A percentile compares a stretch with the other conserved stretches of the same genome.
These are phyloP conservation scores for Pundamilia nyererei DNA, from an alignment of 2,113 vertebrate species.

Conservation along the genomic window DNA sequence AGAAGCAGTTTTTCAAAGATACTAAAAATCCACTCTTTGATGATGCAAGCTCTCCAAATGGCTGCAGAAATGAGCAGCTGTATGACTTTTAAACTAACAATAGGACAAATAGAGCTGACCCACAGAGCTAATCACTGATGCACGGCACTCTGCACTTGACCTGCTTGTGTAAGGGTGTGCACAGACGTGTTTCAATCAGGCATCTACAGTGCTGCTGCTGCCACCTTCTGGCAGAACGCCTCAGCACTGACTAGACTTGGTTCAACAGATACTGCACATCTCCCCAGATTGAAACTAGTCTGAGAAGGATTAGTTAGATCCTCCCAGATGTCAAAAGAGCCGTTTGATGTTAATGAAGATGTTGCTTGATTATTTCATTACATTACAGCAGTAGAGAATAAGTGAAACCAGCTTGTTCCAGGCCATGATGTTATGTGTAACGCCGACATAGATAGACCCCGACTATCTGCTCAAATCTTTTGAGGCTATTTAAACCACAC, in stretches of 20 bases:
- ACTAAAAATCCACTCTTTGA: neutral
- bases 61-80: neutral
- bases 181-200: neutral
- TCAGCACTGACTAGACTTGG: neutral
- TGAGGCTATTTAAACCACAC: neutral
- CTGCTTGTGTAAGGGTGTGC: neutral
- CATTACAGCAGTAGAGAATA: neutral
- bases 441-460: neutral
- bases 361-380: neutral
- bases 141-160: neutral
- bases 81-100: neutral
- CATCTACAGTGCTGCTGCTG: constrained; percentile 50
- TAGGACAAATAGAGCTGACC: neutral
- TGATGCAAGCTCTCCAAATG: neutral
- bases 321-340: neutral
- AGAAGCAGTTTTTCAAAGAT: neutral
- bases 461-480: neutral
- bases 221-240: constrained; percentile 47
- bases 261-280: neutral
- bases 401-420: neutral
- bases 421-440: neutral
- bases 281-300: neutral
- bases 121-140: neutral
- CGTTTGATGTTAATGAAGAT: neutral
- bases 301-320: neutral